phyloP scores from a whole-genome alignment of 1,140 invertebrate genomes.

The Drosophila subpulchrella region DNA sequence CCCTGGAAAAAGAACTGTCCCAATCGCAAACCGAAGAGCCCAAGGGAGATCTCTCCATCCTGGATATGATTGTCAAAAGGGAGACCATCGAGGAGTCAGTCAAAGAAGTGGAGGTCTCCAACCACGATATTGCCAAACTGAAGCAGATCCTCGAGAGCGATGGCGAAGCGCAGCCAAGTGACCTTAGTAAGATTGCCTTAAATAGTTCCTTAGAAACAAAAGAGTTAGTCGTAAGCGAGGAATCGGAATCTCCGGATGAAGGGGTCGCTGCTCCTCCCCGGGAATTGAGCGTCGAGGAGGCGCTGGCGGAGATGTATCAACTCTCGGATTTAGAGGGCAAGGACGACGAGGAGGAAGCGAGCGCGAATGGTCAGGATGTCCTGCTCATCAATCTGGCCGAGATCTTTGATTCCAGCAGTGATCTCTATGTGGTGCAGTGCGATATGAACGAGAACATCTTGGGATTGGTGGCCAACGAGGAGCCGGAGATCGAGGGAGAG shows the following conservation, averaged over 20 bases:
- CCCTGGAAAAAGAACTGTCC: conserved; percentile 72
- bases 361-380: conserved; percentile 58
- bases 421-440: conserved; percentile 81
- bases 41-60: background rate
- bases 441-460: conserved; percentile 82
- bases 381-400: conserved; percentile 77
- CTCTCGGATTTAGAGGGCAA: conserved; percentile 65
- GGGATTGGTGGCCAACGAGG: conserved; percentile 53
- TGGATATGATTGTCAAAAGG: background rate
- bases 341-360: conserved; percentile 19
- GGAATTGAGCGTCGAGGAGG: conserved; percentile 80
- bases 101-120: conserved; percentile 25
- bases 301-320: conserved; percentile 80
- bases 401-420: conserved; percentile 77
- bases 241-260: background rate
- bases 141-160: conserved; percentile 73
- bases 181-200: conserved; percentile 84
- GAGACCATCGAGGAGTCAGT: background rate
- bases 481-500: conserved; percentile 3
- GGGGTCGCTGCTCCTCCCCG: conserved; percentile 16
- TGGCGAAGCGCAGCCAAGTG: conserved; percentile 83
- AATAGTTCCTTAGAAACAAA: conserved; percentile 78
- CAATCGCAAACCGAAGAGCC: conserved; percentile 35
- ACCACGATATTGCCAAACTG: conserved; percentile 74
- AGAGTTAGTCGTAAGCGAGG: conserved; percentile 56